Base-by-base conservation (phyloP, 2,113 vertebrate genomes). In the Ciconia stormi region DNA sequence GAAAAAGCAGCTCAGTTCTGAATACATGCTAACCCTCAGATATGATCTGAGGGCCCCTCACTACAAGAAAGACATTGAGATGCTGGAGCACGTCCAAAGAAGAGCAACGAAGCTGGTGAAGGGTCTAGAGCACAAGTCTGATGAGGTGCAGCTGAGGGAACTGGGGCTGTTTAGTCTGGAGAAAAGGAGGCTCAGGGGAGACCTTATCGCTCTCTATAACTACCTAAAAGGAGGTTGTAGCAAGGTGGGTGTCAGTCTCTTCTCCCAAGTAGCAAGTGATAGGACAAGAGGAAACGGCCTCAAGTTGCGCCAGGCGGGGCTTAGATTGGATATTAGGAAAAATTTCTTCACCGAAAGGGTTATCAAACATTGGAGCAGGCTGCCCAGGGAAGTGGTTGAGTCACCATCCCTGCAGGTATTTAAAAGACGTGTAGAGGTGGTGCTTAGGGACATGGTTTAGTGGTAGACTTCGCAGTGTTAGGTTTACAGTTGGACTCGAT, bases 201-300 rank as follows among this genome's bases (percentile, higher is more conserved):
- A 84, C 26, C 12, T 90, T 30, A 13, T 18, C 1, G 1, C n/a
- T 40, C 13, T 67, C 42, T 59, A 40, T 17, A 80, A 13, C 30
- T 76, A 32, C 23, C 34, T 62, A 13, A 71, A 52, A 63, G 9
- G 13, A 89, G 27, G 9, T 5, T 67, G 27, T 59, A 22, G 3
- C 0, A 1, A 85, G 53, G 67, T 2, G 9, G 25, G 12, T 3
- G 3, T 8, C 0, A 0, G 3, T 55, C 17, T 91, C 30, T 55
- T 82, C 19, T 50, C 40, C 36, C 7, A 26, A 26, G 23, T 26
- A 61, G 17, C 6, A 89, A 80, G 36, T 2, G 5, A 61, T 1
- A 53, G 49, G 8, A 36, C 6, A 13, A 13, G 32, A 84, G 53
- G 21, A 81, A 94, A 56, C 0, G 6, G 34, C 40, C 61, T 62